These are phyloP conservation scores for Spilarctia lutea DNA, from an alignment of 2,888 invertebrate genomes.

Conservation along the genomic window DNA sequence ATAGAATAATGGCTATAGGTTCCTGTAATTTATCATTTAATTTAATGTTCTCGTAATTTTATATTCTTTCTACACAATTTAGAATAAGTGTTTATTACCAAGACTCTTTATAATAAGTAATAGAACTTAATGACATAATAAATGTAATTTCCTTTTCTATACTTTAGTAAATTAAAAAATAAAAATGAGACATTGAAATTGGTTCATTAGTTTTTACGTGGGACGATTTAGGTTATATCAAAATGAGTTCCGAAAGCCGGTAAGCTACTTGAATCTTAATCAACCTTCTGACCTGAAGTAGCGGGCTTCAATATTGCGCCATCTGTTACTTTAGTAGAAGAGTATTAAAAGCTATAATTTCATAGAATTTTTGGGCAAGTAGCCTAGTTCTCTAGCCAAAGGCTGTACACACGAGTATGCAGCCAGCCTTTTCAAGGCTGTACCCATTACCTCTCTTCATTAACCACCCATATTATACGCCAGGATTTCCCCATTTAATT, in stretches of 20 bases:
- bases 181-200: conserved; percentile 2
- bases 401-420: neutral
- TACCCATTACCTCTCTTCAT: too few relatives aligned
- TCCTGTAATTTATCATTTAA: neutral
- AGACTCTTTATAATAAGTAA: neutral
- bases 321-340: neutral
- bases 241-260: conserved; percentile 13
- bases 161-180: neutral
- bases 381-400: neutral
- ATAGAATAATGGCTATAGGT: neutral
- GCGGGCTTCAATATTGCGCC: neutral
- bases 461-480: too few relatives aligned
- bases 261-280: conserved; percentile 10
- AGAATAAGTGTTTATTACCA: neutral
- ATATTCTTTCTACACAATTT: neutral
- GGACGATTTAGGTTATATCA: conserved; percentile 7
- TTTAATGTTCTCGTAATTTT: neutral
- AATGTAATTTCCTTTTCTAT: neutral
- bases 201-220: conserved; percentile 18
- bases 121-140: neutral
- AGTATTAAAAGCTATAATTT: neutral
- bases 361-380: neutral
- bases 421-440: neutral
- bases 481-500: too few relatives aligned
- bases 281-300: conserved; percentile 2